Percentiles rank a stretch among this genome's conserved stretches.
Conservation (phyloP, 2,888 invertebrate genomes). For the Pycnomerus fuliginosus region DNA sequence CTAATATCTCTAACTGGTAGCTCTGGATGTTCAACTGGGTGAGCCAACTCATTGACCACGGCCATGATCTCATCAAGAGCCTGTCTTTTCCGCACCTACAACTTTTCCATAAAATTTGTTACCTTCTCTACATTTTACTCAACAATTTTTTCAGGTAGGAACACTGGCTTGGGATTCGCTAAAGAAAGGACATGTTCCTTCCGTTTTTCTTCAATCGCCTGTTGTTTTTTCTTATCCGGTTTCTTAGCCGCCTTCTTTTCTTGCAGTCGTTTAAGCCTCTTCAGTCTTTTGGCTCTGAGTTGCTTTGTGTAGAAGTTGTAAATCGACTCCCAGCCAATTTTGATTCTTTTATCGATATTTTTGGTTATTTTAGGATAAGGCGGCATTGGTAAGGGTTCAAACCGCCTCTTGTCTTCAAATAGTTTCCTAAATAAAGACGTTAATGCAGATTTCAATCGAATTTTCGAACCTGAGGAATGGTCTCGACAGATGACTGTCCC, state of each 20-base stretch:
- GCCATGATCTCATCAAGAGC: too few species aligned
- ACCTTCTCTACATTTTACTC: too few species aligned
- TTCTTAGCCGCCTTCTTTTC: slow-evolving; percentile 13
- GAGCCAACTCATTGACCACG: too few species aligned
- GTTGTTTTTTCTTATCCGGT: slow-evolving; percentile 19
- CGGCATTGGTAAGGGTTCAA: too few species aligned
- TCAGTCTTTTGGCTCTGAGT: slow-evolving; percentile 28
- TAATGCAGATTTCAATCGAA: not conserved
- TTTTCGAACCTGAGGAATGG: slow-evolving; percentile 6
- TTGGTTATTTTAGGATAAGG: slow-evolving; percentile 18
- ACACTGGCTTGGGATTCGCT: slow-evolving; percentile 25
- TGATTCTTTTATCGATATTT: slow-evolving; percentile 28
- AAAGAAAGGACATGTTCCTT: slow-evolving; percentile 12
- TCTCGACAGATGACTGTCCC: slow-evolving; percentile 7
- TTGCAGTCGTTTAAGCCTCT: slow-evolving; percentile 21
- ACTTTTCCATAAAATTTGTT: too few species aligned
- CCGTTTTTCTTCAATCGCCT: slow-evolving; percentile 9
- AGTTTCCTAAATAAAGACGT: slow-evolving; percentile 23
- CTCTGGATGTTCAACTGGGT: too few species aligned
- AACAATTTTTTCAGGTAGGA: slow-evolving; percentile 5
- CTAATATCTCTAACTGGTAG: too few species aligned
- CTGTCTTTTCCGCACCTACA: too few species aligned
- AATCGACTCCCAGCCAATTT: slow-evolving; percentile 34
- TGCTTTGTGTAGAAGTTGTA: slow-evolving; percentile 38
- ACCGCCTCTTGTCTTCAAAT: slow-evolving; percentile 24